Evolutionary conservation across 1,140 invertebrate species (phyloP).

Genomic region (Hesperophylax magnus): DNA sequence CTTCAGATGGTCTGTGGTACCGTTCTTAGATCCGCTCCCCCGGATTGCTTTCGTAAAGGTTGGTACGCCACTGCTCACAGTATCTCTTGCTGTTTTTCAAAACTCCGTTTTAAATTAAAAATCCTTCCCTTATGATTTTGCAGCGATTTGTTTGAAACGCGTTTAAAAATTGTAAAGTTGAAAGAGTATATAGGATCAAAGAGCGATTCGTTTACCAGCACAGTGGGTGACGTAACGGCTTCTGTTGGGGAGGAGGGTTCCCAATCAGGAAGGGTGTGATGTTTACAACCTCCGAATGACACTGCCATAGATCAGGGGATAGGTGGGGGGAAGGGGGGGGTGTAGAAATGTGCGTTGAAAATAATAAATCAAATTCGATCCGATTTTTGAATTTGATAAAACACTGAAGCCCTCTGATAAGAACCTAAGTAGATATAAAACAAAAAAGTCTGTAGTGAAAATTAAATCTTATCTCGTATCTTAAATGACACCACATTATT

Average conservation of each 20-base stretch:
- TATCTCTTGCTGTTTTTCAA: too few relatives aligned
- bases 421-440: too few relatives aligned
- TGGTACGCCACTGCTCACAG: not conserved
- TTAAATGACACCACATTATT: too few relatives aligned
- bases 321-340: not conserved
- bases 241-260: not conserved
- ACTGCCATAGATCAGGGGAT: not conserved
- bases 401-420: too few relatives aligned
- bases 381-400: not conserved
- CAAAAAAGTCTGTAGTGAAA: too few relatives aligned
- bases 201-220: conserved; percentile 30
- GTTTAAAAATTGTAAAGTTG: not conserved
- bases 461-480: too few relatives aligned
- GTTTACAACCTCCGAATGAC: not conserved
- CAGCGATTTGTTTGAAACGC: not conserved
- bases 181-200: conserved; percentile 42
- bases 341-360: not conserved
- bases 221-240: conserved; percentile 31
- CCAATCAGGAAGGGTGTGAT: not conserved
- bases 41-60: too few relatives aligned
- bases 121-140: too few relatives aligned
- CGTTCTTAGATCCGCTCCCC: too few relatives aligned
- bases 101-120: too few relatives aligned
- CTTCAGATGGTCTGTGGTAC: too few relatives aligned
- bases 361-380: not conserved